These are phyloP conservation scores for Aptenodytes patagonicus DNA, from an alignment of 2,113 vertebrate genomes.

Conservation along the genomic window DNA sequence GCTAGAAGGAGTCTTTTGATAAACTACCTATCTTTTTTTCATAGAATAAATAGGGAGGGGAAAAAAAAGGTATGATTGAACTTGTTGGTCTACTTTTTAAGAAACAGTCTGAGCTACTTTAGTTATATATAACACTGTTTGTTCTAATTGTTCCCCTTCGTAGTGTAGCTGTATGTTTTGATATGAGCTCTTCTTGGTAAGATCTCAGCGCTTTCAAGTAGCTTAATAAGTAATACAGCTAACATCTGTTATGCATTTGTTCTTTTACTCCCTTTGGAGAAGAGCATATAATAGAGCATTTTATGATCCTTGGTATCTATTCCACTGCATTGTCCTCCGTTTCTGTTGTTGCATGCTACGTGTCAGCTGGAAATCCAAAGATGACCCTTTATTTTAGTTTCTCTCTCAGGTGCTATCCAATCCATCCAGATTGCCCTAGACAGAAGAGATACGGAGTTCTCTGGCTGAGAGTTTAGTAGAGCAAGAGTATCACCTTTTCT, in stretches of 20 bases:
- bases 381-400: not conserved
- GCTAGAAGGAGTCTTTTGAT: not conserved
- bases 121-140: not conserved
- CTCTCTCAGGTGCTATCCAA: not conserved
- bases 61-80: not conserved
- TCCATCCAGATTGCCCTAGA: not conserved
- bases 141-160: not conserved
- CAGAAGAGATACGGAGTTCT: not conserved
- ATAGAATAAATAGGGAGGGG: not conserved
- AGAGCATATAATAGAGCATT: not conserved
- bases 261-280: not conserved
- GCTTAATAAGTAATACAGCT: not conserved
- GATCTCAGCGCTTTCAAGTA: not conserved
- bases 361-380: not conserved
- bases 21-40: rapidly evolving
- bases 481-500: not conserved
- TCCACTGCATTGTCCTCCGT: rapidly evolving
- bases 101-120: not conserved
- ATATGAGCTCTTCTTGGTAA: not conserved
- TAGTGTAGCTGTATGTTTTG: not conserved
- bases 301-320: not conserved
- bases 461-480: not conserved
- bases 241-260: not conserved
- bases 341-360: not conserved
- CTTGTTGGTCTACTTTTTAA: not conserved